phyloP scores from a whole-genome alignment of 2,113 vertebrate species.

The Colaptes auratus region DNA sequence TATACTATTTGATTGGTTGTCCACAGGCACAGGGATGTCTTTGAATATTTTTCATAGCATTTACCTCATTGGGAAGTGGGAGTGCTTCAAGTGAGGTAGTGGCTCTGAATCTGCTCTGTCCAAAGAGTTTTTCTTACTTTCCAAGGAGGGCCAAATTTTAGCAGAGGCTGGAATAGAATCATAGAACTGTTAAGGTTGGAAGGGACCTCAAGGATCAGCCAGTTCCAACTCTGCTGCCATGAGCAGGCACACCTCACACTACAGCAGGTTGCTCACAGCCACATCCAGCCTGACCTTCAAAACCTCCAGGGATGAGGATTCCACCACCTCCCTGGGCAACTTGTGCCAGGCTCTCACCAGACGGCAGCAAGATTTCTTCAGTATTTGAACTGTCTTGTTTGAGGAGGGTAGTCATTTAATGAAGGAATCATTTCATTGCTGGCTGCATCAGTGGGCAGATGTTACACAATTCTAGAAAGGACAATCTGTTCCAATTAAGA shows the following conservation, averaged over 20 bases:
- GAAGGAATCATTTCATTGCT: neutral
- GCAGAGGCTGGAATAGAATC: neutral
- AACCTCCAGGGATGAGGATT: too few relatives aligned
- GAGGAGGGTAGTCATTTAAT: neutral
- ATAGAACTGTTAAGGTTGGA: too few relatives aligned
- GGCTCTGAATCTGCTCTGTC: neutral
- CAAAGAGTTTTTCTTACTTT: conserved; percentile 19
- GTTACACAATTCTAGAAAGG: neutral
- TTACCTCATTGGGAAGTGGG: conserved; percentile 18
- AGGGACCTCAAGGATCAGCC: too few relatives aligned
- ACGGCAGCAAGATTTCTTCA: neutral
- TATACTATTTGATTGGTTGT: conserved; percentile 34
- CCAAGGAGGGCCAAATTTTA: neutral
- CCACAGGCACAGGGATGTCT: neutral
- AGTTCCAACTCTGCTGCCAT: too few relatives aligned
- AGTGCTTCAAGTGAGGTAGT: conserved; percentile 16
- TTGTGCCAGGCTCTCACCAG: too few relatives aligned
- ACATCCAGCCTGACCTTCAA: too few relatives aligned
- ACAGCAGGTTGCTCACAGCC: too few relatives aligned
- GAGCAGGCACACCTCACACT: too few relatives aligned
- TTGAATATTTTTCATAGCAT: neutral
- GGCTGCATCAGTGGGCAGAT: neutral
- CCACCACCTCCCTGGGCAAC: too few relatives aligned
- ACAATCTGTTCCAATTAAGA: neutral
- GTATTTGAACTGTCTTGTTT: neutral